Conservation (phyloP, 2,113 vertebrate genomes). For the Chaetodon trifascialis region DNA sequence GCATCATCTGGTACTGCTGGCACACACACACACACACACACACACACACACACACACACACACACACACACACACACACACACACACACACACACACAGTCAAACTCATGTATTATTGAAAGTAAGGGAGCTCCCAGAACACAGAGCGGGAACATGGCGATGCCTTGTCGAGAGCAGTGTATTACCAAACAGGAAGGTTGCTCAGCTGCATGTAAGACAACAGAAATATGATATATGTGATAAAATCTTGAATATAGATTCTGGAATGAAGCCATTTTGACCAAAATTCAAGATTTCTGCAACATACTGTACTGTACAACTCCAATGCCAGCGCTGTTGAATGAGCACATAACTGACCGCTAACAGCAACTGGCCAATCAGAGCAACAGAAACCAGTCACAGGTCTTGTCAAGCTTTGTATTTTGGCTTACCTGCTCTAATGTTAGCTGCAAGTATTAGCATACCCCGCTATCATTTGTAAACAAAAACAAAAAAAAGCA, state of each 20-base stretch:
- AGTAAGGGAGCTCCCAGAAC: constrained; percentile 4
- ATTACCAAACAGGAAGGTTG: constrained; percentile 29
- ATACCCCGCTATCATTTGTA: too few species aligned
- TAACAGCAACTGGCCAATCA: not conserved
- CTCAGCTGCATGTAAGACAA: constrained; percentile 38
- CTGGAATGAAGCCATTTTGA: not conserved
- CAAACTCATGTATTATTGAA: constrained; percentile 43
- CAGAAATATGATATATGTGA: not conserved
- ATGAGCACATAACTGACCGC: not conserved
- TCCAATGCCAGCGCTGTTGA: not conserved
- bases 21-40: constrained; percentile 5
- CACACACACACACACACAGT: constrained; percentile 1
- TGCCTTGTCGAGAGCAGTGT: constrained; percentile 4
- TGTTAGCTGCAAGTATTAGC: too few species aligned
- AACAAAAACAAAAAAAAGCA: too few species aligned
- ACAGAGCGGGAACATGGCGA: not conserved
- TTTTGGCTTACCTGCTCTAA: not conserved
- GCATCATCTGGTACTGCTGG: constrained; percentile 33
- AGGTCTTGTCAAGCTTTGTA: not conserved
- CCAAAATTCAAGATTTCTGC: not conserved
- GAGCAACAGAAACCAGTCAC: not conserved
- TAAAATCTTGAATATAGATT: not conserved
- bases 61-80: constrained; percentile 5
- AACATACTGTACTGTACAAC: not conserved
- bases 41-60: constrained; percentile 6